Conservation (phyloP, 2,888 invertebrate genomes). For the Helicoverpa assulta region DNA sequence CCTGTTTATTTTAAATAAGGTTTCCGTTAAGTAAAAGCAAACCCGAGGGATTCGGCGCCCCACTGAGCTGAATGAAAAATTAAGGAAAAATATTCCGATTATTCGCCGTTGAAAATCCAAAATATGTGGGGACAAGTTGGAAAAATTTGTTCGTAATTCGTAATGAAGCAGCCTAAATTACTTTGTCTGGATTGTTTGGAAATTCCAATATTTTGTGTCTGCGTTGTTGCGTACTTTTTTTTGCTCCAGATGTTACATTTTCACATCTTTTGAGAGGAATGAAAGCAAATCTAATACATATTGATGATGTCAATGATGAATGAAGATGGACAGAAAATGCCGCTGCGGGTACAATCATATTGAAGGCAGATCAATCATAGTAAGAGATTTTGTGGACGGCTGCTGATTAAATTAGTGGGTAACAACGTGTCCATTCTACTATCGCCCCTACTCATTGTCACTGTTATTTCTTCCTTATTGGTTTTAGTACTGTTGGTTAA, state of each 20-base stretch:
- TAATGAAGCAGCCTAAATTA: constrained; percentile 46
- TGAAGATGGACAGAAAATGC: constrained; percentile 22
- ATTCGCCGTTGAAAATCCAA: constrained; percentile 66
- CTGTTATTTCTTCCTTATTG: constrained; percentile 3
- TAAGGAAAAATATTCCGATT: constrained; percentile 81
- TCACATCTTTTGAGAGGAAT: not conserved
- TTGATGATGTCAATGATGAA: constrained; percentile 10
- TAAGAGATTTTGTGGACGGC: constrained; percentile 49
- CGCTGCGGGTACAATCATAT: constrained; percentile 28
- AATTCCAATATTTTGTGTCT: constrained; percentile 23
- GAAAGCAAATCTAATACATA: too few relatives aligned
- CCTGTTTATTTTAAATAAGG: constrained; percentile 89
- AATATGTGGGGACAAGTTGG: constrained; percentile 60
- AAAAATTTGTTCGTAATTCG: constrained; percentile 49
- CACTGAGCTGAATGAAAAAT: constrained; percentile 85
- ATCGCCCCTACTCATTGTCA: constrained; percentile 33
- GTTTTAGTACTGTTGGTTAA: not conserved
- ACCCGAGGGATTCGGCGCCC: constrained; percentile 77
- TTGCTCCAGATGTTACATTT: not conserved
- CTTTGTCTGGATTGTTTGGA: constrained; percentile 35
- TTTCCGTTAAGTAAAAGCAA: constrained; percentile 86
- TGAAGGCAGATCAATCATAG: constrained; percentile 47
- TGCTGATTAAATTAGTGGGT: constrained; percentile 59
- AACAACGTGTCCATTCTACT: constrained; percentile 50
- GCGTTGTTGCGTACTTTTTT: not conserved